Evolutionary conservation across 1,140 invertebrate species (phyloP), one percentile per base, ranked within the genome.

Genomic region (Bradysia coprophila): DNA sequence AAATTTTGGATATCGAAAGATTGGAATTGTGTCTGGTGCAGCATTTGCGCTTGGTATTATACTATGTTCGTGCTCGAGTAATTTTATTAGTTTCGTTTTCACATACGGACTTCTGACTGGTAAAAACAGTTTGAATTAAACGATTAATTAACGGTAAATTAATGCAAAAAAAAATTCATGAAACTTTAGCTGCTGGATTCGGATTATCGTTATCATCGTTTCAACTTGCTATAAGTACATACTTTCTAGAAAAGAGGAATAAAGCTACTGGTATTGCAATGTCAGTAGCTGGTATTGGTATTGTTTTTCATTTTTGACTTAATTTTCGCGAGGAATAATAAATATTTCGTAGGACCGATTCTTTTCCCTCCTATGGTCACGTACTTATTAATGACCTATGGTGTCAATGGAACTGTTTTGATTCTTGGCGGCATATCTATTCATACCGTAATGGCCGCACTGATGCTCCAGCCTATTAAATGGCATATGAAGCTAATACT

Each of bases 51-150:
- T 47, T 33, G 73, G 73, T n/a, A 57, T 73, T 3, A 61, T 67
- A 16, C 42, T 66, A 6, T 69, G 70, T 8, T 52, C 67, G 4
- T 61, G 63, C 28, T 61, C 71, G 0, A 47, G 54, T 0, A 65
- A 51, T 23, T 69, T 74, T 37, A 56, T 59, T 46, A 46, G 67
- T 28, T 72, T 74, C 50, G 54, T 75, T 28, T 46, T 75, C 38
- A 65, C 65, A n/a, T 78, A 76, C 51, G 71, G 75, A 47, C 59
- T 78, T 50, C 65, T 77, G 44, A 64, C 71, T 49, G 73, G 76
- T 77, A 58, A 67, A 69, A 69, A 8, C 24, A 8, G n/a, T n/a
- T n/a, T n/a, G n/a, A n/a, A n/a, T n/a, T n/a, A n/a, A n/a, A n/a
- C n/a, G n/a, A n/a, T n/a, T n/a, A n/a, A n/a, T n/a, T n/a, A n/a